Percentiles rank a stretch among this genome's conserved stretches.
Evolutionary conservation across 2,797 vertebrate genomes (phyloP).

Genomic region (Poecilia picta): DNA sequence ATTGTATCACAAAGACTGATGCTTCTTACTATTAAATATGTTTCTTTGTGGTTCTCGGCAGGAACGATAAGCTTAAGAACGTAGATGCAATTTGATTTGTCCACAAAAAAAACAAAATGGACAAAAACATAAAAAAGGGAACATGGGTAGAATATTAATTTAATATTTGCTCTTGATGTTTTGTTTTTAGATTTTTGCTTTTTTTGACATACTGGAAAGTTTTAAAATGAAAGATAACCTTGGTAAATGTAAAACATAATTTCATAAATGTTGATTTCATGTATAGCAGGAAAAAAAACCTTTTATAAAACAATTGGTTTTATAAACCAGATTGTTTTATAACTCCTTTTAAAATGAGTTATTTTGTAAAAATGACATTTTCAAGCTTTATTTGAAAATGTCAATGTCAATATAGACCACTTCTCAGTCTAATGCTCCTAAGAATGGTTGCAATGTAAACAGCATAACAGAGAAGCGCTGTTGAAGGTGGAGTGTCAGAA

Average conservation of each 20-base stretch:
- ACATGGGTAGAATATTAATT: background rate
- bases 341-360: background rate
- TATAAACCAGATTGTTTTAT: no score
- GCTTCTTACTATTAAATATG: background rate
- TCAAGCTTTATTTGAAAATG: no score
- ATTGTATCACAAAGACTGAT: slow-evolving; percentile 23
- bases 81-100: background rate
- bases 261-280: background rate
- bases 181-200: background rate
- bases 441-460: no score
- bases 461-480: no score
- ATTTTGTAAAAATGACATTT: no score
- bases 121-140: background rate
- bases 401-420: no score
- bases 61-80: background rate
- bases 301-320: background rate
- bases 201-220: background rate
- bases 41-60: background rate
- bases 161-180: background rate
- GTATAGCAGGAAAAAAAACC: background rate
- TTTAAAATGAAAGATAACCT: background rate
- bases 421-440: no score
- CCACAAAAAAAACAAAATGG: background rate
- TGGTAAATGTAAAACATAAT: background rate
- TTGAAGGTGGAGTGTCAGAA: no score